Percentiles rank a stretch among this genome's conserved stretches.
Conservation (phyloP, 2,113 vertebrate species). For the Beaufortia kweichowensis region DNA sequence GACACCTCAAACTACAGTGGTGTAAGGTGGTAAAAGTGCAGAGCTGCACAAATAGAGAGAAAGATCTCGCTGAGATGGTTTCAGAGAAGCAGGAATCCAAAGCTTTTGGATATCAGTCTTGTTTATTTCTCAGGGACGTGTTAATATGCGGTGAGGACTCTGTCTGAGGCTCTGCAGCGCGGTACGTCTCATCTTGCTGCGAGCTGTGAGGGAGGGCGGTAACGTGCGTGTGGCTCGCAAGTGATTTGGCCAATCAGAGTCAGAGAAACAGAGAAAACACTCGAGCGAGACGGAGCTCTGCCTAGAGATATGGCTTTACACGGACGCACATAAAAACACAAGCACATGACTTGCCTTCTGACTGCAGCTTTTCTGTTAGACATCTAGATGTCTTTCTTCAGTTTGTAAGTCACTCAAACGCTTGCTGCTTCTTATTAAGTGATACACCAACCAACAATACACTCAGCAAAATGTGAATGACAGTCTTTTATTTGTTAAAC, state of each 20-base stretch:
- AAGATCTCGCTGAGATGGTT: not conserved
- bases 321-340: constrained; percentile 17
- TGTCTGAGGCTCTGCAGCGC: constrained; percentile 23
- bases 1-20: constrained; percentile 37
- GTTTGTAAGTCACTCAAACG: too few species aligned
- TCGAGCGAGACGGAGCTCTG: constrained; percentile 47
- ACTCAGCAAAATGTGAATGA: too few species aligned
- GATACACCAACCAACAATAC: too few species aligned
- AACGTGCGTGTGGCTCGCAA: constrained; percentile 11
- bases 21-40: not conserved
- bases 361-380: not conserved
- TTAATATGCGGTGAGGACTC: not conserved
- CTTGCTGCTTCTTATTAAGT: too few species aligned
- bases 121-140: not conserved
- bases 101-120: not conserved
- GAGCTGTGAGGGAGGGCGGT: constrained; percentile 39
- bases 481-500: too few species aligned
- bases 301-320: constrained; percentile 42
- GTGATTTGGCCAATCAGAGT: constrained; percentile 52
- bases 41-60: not conserved
- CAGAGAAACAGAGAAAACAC: constrained; percentile 18
- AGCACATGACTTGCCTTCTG: constrained; percentile 16
- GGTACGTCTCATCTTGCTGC: constrained; percentile 11
- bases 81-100: not conserved
- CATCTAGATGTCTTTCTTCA: too few species aligned